These are phyloP conservation scores for Meiosimyza decipiens DNA, from an alignment of 2,888 invertebrate genomes.

Conservation along the genomic window DNA sequence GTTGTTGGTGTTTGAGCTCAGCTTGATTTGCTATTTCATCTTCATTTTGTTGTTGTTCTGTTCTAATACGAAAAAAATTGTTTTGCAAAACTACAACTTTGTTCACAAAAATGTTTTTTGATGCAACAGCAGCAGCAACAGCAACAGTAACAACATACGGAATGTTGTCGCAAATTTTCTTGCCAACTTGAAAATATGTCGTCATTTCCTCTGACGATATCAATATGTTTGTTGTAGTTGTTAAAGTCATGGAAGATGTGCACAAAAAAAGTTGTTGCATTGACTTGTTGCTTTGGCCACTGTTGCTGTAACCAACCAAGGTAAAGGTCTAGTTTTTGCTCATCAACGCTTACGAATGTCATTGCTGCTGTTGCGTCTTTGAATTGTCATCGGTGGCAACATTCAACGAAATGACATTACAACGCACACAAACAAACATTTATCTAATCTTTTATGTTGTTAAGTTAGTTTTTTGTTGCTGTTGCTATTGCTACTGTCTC, in stretches of 20 bases:
- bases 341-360: constrained; percentile 30
- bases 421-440: constrained; percentile 30
- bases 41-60: background rate
- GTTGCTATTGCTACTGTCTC: too few species aligned
- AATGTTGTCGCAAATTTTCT: constrained; percentile 43
- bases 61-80: background rate
- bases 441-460: constrained; percentile 40
- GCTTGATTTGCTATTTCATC: constrained; percentile 20
- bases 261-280: constrained; percentile 23
- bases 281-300: constrained; percentile 4
- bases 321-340: constrained; percentile 39
- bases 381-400: constrained; percentile 8
- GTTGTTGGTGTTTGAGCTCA: constrained; percentile 8
- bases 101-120: constrained; percentile 21
- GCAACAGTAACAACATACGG: constrained; percentile 26
- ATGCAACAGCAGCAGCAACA: background rate
- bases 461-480: background rate
- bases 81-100: constrained; percentile 12
- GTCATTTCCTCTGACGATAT: constrained; percentile 36
- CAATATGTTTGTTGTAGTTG: constrained; percentile 8
- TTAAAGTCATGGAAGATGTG: background rate
- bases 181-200: constrained; percentile 39
- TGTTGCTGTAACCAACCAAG: constrained; percentile 24
- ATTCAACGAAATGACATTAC: constrained; percentile 26
- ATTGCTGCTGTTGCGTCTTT: constrained; percentile 15